phyloP scores from a whole-genome alignment of 2,888 invertebrate genomes.

The Dicranocentrus wangi region DNA sequence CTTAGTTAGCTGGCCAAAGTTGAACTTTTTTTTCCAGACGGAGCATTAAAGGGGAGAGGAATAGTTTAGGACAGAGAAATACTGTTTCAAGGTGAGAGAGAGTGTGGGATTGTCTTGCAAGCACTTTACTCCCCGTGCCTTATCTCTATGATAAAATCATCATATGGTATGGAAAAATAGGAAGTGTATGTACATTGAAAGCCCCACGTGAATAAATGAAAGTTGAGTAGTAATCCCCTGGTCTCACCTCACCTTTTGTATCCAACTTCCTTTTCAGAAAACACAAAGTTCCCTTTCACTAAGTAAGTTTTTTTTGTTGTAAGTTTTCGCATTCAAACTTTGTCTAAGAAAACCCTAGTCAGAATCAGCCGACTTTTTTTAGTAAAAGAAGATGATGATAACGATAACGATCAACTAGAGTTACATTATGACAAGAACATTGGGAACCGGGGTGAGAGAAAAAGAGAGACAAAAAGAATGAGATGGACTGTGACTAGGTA shows the following conservation, averaged over 20 bases:
- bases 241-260: slow-evolving; percentile 63
- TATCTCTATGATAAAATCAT: slow-evolving; percentile 65
- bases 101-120: slow-evolving; percentile 35
- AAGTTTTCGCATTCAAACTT: slow-evolving; percentile 61
- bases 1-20: not conserved
- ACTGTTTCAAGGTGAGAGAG: slow-evolving; percentile 18
- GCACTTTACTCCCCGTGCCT: slow-evolving; percentile 26
- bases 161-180: slow-evolving; percentile 21
- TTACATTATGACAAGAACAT: slow-evolving; percentile 55
- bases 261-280: slow-evolving; percentile 39
- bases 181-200: slow-evolving; percentile 1
- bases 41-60: slow-evolving; percentile 21
- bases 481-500: not conserved
- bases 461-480: slow-evolving; percentile 19
- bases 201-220: slow-evolving; percentile 60
- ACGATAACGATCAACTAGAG: slow-evolving; percentile 61
- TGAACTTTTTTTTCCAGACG: not conserved
- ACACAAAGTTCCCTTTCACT: slow-evolving; percentile 1
- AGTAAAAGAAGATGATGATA: slow-evolving; percentile 43
- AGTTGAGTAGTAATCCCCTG: slow-evolving; percentile 58
- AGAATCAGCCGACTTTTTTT: slow-evolving; percentile 35
- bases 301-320: slow-evolving; percentile 17
- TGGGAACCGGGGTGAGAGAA: slow-evolving; percentile 13
- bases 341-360: slow-evolving; percentile 7
- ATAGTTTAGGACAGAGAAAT: not conserved